Conservation (phyloP, 2,113 vertebrate genomes). For the Typhlomys cinereus region DNA sequence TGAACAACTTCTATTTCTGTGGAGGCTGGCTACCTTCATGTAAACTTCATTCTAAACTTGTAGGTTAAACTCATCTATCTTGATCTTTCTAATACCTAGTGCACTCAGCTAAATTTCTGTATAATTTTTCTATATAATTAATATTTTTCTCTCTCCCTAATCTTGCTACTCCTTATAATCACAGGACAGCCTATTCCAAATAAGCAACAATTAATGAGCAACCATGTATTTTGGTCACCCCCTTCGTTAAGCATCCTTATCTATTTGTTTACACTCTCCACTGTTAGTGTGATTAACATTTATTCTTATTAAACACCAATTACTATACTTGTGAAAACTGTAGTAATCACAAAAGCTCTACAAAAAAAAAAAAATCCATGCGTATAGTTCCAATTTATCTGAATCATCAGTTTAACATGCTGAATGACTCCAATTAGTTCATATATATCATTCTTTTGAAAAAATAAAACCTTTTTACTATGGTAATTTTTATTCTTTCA, state of each 20-base stretch:
- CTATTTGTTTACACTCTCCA: background rate
- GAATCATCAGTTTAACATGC: background rate
- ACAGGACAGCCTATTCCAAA: background rate
- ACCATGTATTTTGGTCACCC: background rate
- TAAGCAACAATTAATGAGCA: background rate
- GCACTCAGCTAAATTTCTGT: too few species aligned
- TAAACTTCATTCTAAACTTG: too few species aligned
- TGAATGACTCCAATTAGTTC: background rate
- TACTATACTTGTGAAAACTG: background rate
- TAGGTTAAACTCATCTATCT: too few species aligned
- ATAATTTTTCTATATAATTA: background rate
- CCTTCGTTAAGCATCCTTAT: background rate
- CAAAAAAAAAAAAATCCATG: background rate
- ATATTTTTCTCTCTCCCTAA: background rate
- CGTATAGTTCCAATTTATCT: background rate
- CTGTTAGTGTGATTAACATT: background rate
- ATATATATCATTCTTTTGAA: background rate
- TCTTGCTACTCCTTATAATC: background rate
- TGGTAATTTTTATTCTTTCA: background rate
- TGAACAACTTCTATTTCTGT: too few species aligned
- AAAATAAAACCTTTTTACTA: background rate
- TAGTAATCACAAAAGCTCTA: too few species aligned
- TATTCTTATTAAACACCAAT: background rate
- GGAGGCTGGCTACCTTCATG: too few species aligned
- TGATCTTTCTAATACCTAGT: too few species aligned